phyloP scores from a whole-genome alignment of 2,888 invertebrate species.

The Macaria liturata region DNA sequence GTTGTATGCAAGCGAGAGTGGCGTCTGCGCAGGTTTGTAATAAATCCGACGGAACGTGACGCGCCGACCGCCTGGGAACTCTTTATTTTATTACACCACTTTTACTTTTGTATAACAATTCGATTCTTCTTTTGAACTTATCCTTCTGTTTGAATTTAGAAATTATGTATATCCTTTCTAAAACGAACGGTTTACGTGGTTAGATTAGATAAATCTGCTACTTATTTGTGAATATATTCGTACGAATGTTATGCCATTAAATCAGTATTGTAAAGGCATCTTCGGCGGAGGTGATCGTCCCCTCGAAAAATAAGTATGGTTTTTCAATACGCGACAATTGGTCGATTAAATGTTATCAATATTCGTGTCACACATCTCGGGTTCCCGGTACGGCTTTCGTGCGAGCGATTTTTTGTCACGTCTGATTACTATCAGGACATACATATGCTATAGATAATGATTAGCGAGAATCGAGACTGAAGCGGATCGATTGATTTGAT shows the following conservation, averaged over 20 bases:
- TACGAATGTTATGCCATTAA: no score
- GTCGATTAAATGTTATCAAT: conserved; percentile 47
- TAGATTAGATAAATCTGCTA: no score
- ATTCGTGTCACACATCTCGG: conserved; percentile 49
- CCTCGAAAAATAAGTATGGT: conserved; percentile 23
- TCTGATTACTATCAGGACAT: conserved; percentile 43
- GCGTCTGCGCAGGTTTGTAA: conserved; percentile 45
- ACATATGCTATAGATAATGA: conserved; percentile 41
- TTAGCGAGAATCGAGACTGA: conserved; percentile 38
- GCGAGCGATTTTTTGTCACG: conserved; percentile 51
- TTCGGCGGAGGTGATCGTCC: conserved; percentile 29
- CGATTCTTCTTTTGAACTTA: conserved; percentile 10
- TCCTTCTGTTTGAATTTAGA: background rate
- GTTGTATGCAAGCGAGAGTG: conserved; percentile 42
- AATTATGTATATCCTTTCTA: no score
- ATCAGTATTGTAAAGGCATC: no score
- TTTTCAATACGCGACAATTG: conserved; percentile 35
- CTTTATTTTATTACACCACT: conserved; percentile 70
- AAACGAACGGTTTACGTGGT: no score
- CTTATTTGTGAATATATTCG: background rate
- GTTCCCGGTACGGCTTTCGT: conserved; percentile 44
- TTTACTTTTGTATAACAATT: conserved; percentile 57
- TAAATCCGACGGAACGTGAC: conserved; percentile 63
- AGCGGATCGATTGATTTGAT: conserved; percentile 37
- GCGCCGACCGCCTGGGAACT: conserved; percentile 47